These are phyloP conservation scores for Phainopepla nitens DNA, from an alignment of 2,113 vertebrate genomes.

Conservation along the genomic window DNA sequence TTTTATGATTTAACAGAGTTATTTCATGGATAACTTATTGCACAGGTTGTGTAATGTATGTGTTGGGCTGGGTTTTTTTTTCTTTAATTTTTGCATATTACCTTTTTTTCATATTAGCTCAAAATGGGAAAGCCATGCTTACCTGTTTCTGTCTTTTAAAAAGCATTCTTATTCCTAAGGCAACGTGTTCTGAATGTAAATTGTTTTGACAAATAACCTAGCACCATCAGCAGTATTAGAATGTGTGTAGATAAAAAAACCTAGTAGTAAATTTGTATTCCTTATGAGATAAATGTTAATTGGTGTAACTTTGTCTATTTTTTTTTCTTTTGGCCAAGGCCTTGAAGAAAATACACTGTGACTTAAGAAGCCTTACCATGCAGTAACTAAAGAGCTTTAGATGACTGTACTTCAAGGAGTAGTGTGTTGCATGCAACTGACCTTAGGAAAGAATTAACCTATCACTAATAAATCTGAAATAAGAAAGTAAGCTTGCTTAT, in stretches of 20 bases:
- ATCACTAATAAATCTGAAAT: slow-evolving; percentile 75
- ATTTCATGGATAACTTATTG: slow-evolving; percentile 43
- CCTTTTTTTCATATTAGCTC: slow-evolving; percentile 2
- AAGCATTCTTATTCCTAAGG: slow-evolving; percentile 33
- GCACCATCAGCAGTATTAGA: slow-evolving; percentile 81
- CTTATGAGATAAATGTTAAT: slow-evolving; percentile 73
- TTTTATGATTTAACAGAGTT: slow-evolving; percentile 47
- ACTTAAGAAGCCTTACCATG: slow-evolving; percentile 83
- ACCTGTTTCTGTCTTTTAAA: slow-evolving; percentile 19
- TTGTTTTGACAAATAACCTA: slow-evolving; percentile 70
- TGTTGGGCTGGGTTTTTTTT: slow-evolving; percentile 6
- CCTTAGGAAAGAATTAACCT: slow-evolving; percentile 77
- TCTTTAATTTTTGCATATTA: background rate
- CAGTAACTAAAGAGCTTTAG: slow-evolving; percentile 76
- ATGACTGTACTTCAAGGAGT: slow-evolving; percentile 74
- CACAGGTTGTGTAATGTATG: slow-evolving; percentile 8
- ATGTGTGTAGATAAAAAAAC: slow-evolving; percentile 76
- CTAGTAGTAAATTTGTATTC: slow-evolving; percentile 75
- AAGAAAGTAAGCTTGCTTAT: slow-evolving; percentile 47
- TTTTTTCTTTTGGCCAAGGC: slow-evolving; percentile 70
- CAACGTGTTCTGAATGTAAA: slow-evolving; percentile 31
- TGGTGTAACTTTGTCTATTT: slow-evolving; percentile 68
- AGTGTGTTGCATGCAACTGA: slow-evolving; percentile 92
- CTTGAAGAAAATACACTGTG: slow-evolving; percentile 86
- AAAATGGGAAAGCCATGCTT: slow-evolving; percentile 36